phyloP scores from a whole-genome alignment of 2,113 vertebrate genomes.

The Burhinus bistriatus region DNA sequence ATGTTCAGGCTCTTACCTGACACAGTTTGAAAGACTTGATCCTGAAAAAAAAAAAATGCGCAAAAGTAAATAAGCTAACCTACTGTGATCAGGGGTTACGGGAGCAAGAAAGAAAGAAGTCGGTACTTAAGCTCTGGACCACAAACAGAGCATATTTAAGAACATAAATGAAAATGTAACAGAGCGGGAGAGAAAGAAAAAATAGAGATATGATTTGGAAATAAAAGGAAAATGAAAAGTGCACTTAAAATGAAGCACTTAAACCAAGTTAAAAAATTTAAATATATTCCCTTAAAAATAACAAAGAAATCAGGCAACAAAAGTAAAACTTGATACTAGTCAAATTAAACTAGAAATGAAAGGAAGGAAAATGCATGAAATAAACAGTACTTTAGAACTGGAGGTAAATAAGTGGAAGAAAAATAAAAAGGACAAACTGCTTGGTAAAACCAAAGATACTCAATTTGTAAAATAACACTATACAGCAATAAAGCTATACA shows the following conservation, averaged over 20 bases:
- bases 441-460: background rate
- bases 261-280: background rate
- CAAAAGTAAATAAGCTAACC: background rate
- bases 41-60: background rate
- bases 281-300: background rate
- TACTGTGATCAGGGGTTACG: background rate
- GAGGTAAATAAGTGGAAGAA: background rate
- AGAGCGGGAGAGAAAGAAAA: background rate
- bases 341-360: background rate
- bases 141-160: background rate
- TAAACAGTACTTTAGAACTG: background rate
- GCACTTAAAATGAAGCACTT: background rate
- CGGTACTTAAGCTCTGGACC: background rate
- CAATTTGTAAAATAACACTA: background rate
- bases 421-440: background rate
- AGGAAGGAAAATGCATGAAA: background rate
- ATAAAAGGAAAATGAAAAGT: background rate
- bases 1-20: background rate
- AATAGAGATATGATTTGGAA: background rate
- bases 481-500: background rate
- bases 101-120: background rate
- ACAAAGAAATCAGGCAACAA: background rate
- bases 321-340: background rate
- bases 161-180: background rate
- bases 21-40: background rate